Evolutionary conservation across 1,140 invertebrate species (phyloP).

Genomic region (Amyelois transitella): DNA sequence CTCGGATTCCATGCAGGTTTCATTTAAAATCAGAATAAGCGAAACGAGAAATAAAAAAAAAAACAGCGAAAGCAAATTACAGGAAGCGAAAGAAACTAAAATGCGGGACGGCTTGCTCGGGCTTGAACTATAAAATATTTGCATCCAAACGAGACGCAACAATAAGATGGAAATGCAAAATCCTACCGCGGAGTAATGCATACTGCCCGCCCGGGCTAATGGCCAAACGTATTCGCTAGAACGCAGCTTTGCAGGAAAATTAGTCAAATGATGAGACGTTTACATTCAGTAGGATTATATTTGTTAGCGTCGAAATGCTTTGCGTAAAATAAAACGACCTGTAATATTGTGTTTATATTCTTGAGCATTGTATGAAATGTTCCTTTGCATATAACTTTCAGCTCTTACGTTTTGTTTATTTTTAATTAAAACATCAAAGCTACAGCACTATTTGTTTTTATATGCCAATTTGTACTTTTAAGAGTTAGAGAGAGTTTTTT

Average conservation of each 20-base stretch:
- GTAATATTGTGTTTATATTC: background rate
- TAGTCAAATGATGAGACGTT: constrained; percentile 4
- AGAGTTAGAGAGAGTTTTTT: no score
- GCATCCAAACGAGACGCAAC: constrained; percentile 53
- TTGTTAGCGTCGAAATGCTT: background rate
- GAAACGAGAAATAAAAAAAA: constrained; percentile 26
- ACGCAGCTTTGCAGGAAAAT: constrained; percentile 18
- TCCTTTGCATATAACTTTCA: no score
- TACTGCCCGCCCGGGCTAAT: constrained; percentile 29
- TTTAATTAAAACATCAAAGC: no score
- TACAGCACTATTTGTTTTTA: no score
- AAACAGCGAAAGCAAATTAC: constrained; percentile 39
- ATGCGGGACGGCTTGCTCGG: constrained; percentile 28
- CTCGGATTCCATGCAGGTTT: constrained; percentile 13
- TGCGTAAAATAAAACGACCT: constrained; percentile 6
- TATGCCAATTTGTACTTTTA: no score
- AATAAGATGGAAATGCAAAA: constrained; percentile 57
- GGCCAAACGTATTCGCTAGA: constrained; percentile 13
- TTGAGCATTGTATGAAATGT: no score
- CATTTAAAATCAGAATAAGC: constrained; percentile 32
- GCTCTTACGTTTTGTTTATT: background rate
- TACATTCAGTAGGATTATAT: constrained; percentile 10
- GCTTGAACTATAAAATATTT: constrained; percentile 54
- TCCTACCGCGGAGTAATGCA: constrained; percentile 30
- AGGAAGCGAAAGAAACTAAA: constrained; percentile 44